Percentiles rank a stretch among this genome's conserved stretches.
phyloP scores from a whole-genome alignment of 2,888 invertebrate genomes.

The Acleris laterana region DNA sequence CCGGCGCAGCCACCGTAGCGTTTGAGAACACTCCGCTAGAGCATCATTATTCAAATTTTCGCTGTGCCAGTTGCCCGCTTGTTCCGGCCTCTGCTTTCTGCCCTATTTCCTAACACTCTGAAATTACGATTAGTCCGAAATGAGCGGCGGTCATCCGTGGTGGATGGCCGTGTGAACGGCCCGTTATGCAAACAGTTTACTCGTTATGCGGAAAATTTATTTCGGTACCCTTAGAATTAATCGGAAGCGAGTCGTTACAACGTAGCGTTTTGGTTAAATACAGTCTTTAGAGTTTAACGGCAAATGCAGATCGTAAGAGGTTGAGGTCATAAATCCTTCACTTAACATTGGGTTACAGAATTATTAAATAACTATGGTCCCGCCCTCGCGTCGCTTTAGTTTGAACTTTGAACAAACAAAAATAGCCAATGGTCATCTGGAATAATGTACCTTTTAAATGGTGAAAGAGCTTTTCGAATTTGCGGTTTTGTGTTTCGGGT shows the following conservation, averaged over 20 bases:
- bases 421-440: no score
- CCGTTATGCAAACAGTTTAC: constrained; percentile 75
- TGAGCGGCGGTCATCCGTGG: constrained; percentile 78
- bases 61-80: constrained; percentile 81
- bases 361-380: no score
- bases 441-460: no score
- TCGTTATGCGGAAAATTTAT: constrained; percentile 54
- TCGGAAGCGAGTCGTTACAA: constrained; percentile 30
- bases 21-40: constrained; percentile 77
- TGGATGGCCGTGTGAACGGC: constrained; percentile 78
- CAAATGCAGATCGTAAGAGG: background rate
- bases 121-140: constrained; percentile 82
- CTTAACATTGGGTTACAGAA: no score
- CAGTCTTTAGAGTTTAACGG: constrained; percentile 22
- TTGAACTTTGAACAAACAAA: no score
- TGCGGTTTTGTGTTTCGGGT: no score
- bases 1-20: constrained; percentile 72
- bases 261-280: constrained; percentile 22
- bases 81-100: constrained; percentile 81
- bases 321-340: background rate
- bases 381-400: no score
- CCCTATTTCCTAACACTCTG: constrained; percentile 76
- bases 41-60: constrained; percentile 83
- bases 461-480: no score
- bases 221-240: constrained; percentile 22